Evolutionary conservation across 2,888 invertebrate species (phyloP), one percentile per base, ranked within the genome.

Genomic region (Galeopsomyia nigrocyanea): DNA sequence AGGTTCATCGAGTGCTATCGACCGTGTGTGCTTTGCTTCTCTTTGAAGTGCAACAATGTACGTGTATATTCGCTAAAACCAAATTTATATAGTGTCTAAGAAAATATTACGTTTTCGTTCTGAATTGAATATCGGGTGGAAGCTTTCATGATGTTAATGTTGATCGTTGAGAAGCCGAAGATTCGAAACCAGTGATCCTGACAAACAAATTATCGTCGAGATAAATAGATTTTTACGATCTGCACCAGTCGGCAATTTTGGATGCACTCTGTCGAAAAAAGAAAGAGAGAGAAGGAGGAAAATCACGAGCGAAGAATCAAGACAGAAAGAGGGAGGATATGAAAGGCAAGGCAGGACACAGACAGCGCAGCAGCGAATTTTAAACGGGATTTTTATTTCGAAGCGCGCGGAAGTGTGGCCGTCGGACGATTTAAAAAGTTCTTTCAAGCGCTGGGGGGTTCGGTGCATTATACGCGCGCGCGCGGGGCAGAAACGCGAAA

Each of bases 401-500:
- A 31, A 39, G 67, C 5, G 26, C 64, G 49, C 31, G 53, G 58
- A 56, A 65, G 50, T 51, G 55, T 56, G 61, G 13, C 26, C 62
- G 67, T 60, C 62, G 55, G 56, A 57, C 70, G 68, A 71, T 74
- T 71, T 74, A 68, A 74, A 74, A 74, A 68, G 74, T 72, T 72
- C 68, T 71, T 67, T 68, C 53, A 26, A 31, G 63, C 60, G 55
- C 26, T 21, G 50, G 17, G 3, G 57, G 5, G 5, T n/a, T 26
- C 51, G 66, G 61, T 71, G 67, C 70, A 71, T 71, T 71, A 71
- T 66, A 67, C 49, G 57, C 51, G 53, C 53, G 19, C 46, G 57
- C 51, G 53, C 53, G 19, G 17, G 63, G 68, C 76, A 75, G 77
- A 78, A 68, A 70, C 71, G 77, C 73, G 78, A 76, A 57, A 14